Conservation (phyloP, 2,113 vertebrate species). For the Pomatostomus ruficeps region DNA sequence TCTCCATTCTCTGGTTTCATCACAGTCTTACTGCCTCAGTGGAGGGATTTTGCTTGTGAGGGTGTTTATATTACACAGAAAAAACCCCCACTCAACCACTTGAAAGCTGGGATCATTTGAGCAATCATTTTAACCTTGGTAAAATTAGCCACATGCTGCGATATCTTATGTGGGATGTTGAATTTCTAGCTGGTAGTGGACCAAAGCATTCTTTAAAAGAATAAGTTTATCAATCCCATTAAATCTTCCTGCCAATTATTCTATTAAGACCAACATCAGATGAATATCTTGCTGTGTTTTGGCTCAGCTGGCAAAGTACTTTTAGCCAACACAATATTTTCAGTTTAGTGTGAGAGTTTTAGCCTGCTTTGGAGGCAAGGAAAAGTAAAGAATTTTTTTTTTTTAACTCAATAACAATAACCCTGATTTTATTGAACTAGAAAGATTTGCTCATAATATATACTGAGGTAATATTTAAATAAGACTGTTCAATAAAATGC, state of each 20-base stretch:
- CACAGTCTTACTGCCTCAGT: slow-evolving; percentile 9
- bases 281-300: not conserved
- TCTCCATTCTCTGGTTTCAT: slow-evolving; percentile 54
- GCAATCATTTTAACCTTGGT: not conserved
- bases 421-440: slow-evolving; percentile 15
- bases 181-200: not conserved
- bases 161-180: not conserved
- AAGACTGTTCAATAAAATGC: not conserved
- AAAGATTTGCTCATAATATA: slow-evolving; percentile 11
- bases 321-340: not conserved
- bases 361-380: not conserved
- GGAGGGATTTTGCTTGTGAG: slow-evolving; percentile 38
- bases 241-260: slow-evolving; percentile 7
- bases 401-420: not conserved
- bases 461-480: slow-evolving; percentile 43
- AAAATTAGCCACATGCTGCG: slow-evolving; percentile 10
- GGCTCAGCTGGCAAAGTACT: not conserved
- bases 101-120: slow-evolving; percentile 3
- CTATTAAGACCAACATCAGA: not conserved
- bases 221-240: not conserved
- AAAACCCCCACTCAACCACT: not conserved
- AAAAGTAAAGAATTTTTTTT: not conserved
- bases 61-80: slow-evolving; percentile 39
- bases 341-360: not conserved
- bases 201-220: not conserved